These are phyloP conservation scores for Cacatua alba DNA, from an alignment of 2,113 vertebrate genomes.

Conservation along the genomic window DNA sequence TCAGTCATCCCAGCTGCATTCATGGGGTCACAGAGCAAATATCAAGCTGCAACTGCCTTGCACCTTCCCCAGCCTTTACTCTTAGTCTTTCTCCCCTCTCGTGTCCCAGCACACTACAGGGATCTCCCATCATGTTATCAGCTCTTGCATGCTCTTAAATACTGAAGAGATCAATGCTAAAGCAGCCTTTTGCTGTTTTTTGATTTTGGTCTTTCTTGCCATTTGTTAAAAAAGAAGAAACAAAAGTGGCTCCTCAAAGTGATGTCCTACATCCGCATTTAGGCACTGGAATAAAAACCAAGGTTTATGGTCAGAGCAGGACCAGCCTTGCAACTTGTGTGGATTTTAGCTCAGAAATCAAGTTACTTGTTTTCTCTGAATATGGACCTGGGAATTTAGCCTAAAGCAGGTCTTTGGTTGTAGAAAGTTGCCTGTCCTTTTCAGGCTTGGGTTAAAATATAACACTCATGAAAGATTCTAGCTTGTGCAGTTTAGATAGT, in stretches of 20 bases:
- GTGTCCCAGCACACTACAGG: neutral
- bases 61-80: neutral
- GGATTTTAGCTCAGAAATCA: neutral
- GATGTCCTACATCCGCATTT: neutral
- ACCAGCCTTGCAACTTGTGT: neutral
- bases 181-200: neutral
- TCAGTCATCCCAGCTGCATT: neutral
- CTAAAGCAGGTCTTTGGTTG: neutral
- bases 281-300: neutral
- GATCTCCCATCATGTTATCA: neutral
- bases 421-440: neutral
- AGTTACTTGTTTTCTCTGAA: neutral
- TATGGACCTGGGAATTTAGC: neutral
- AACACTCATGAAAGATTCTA: neutral
- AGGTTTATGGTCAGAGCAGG: neutral
- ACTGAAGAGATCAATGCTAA: neutral
- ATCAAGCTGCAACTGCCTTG: neutral
- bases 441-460: neutral
- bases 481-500: neutral
- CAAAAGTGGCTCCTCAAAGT: neutral
- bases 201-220: neutral
- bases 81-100: neutral
- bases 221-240: neutral
- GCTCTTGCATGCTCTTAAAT: neutral
- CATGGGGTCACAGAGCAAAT: neutral